phyloP scores from a whole-genome alignment of 2,113 vertebrate genomes.

The Sinocyclocheilus rhinocerous region DNA sequence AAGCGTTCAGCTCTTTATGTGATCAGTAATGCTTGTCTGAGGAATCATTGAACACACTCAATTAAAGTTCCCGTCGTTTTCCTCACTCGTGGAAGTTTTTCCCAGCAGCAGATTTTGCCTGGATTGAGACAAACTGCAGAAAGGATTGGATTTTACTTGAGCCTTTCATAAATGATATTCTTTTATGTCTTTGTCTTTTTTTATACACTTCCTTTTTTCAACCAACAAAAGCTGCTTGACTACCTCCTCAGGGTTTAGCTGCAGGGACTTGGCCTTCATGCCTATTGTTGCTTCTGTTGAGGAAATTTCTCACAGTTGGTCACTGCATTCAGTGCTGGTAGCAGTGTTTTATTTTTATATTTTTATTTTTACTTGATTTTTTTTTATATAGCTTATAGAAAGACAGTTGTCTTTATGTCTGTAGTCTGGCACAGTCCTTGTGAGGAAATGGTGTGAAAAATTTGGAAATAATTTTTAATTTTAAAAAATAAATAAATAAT shows the following conservation, averaged over 20 bases:
- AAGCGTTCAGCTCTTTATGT: slow-evolving; percentile 17
- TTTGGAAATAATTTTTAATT: neutral
- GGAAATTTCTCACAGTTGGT: slow-evolving; percentile 30
- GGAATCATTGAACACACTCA: slow-evolving; percentile 5
- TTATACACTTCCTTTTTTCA: neutral
- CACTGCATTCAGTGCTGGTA: slow-evolving; percentile 11
- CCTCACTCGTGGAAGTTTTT: slow-evolving; percentile 14
- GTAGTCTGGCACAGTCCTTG: neutral
- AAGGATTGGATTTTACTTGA: slow-evolving; percentile 26
- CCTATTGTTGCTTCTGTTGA: slow-evolving; percentile 27
- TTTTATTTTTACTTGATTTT: neutral
- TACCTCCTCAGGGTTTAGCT: slow-evolving; percentile 27
- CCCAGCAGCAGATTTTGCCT: neutral
- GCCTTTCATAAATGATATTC: slow-evolving; percentile 25
- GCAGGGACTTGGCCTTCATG: slow-evolving; percentile 10
- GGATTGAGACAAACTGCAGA: neutral
- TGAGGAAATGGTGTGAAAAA: neutral
- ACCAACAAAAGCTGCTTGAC: slow-evolving; percentile 48
- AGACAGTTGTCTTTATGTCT: neutral
- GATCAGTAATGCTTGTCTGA: slow-evolving; percentile 23
- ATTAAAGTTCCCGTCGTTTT: neutral
- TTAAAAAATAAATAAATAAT: neutral
- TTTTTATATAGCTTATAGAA: neutral
- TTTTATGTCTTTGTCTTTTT: slow-evolving; percentile 7
- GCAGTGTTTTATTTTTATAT: neutral